Evolutionary conservation across 2,113 vertebrate species (phyloP), one percentile per base, ranked within the genome.

Genomic region (Conger conger): DNA sequence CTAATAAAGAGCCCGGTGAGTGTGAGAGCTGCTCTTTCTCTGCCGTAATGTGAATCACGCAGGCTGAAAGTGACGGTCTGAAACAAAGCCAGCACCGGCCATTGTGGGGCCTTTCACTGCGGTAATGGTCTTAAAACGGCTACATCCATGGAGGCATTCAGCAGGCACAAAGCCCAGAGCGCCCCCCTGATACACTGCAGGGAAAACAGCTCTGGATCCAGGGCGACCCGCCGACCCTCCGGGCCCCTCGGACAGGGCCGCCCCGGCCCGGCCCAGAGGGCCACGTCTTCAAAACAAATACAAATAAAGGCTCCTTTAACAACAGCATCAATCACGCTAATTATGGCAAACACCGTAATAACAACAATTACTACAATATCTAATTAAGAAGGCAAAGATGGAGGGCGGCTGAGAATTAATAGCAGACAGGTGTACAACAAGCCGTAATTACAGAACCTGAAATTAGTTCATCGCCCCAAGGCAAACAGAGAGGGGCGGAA

Each of bases 381-480:
- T 94, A 93, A 96, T 96, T 96, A 95, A 95, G 94, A 93, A 92
- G 93, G 93, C 93, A 92, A 93, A 94, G 94, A 94, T 88, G 88
- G 93, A 95, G 94, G 96, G 95, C 94, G 92, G 93, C 96, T 93
- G 93, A 93, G 92, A 90, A 95, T 95, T 94, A 95, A 97, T 96
- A 97, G 97, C 97, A 98, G 97, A 99, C 97, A 99, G 97, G 97
- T 99, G 98, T 98, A 98, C 96, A 97, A 97, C 97, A 99, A 93
- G 94, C 95, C 88, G 95, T 97, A 98, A 99, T 99, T 98, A 99
- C 93, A 96, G 96, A 96, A 97, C 96, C 96, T 96, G 96, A 97
- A 99, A 99, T 99, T 97, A 99, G 97, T 96, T 98, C 96, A 96
- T 94, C 90, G 95, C 97, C 97, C 96, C 63, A 87, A 97, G 97